Base-by-base conservation (phyloP, 2,888 invertebrate genomes). In the Volucella bombylans region DNA sequence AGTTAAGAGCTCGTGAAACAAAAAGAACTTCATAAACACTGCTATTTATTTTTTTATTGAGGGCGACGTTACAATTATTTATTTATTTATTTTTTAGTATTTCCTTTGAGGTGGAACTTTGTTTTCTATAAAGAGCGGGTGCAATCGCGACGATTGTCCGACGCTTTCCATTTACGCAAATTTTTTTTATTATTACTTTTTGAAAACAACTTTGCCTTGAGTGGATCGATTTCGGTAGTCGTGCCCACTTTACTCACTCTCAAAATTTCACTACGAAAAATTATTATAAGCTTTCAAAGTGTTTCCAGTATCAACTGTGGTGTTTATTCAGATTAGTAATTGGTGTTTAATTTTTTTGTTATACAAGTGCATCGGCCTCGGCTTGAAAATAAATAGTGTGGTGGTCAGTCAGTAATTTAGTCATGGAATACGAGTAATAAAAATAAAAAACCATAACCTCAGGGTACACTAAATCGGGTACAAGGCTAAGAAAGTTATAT, bases 161-260 rank as follows among this genome's bases (percentile, higher is more conserved):
- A 59, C 74, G 69, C 83, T 83, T 79, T 83, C 79, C 79, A 69
- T 74, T 79, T 57, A 54, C 69, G 61, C 79, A 79, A 74, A 57
- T 57, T 65, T 52, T 52, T 61, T n/a, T 54, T 9, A 11, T 12
- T 6, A n/a, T 31, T 55, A n/a, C 38, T 14, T 49, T 11, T 49
- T 15, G 49, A 50, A 14, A 14, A 14, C 4, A 12, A 50, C 50
- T 10, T 10, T 12, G 39, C 38, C 10, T 39, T 18, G 23, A 8
- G 3, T 18, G 18, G 15, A 15, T 59, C 18, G 23, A 31, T 31
- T 31, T 31, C 54, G 54, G 68, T 61, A 61, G 15, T 41, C 31
- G 31, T 31, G 23, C 31, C 55, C 12, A 38, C 57, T 69, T 23
- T 15, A 23, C 18, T 10, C 64, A 45, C 8, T 69, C 43, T 31